A percentile compares a stretch with the other conserved stretches of the same genome.
phyloP scores from a whole-genome alignment of 2,797 vertebrate genomes.

The Rhodeus uyekii region DNA sequence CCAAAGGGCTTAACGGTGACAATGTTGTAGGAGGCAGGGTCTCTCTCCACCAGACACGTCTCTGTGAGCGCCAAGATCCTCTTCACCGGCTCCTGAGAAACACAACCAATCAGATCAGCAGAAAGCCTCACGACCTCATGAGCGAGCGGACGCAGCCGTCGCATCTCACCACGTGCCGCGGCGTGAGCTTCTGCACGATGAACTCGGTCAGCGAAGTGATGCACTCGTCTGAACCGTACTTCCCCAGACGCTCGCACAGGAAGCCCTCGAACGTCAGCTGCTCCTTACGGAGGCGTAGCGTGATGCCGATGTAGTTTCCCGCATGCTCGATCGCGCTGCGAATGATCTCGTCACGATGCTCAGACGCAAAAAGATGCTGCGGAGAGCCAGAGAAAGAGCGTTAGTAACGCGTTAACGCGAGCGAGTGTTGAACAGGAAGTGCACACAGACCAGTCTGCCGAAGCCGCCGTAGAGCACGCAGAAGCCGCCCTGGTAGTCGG shows the following conservation, averaged over 20 bases:
- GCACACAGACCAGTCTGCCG: slow-evolving; percentile 85
- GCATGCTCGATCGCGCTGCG: slow-evolving; percentile 96
- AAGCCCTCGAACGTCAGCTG: slow-evolving; percentile 89
- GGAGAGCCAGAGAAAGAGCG: neutral
- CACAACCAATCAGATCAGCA: neutral
- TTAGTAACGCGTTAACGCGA: no score
- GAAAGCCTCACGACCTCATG: neutral
- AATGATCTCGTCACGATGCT: slow-evolving; percentile 95
- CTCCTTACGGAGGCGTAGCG: slow-evolving; percentile 89
- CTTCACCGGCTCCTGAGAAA: slow-evolving; percentile 88
- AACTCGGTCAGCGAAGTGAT: slow-evolving; percentile 99
- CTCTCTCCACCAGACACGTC: slow-evolving; percentile 95
- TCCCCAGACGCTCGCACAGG: slow-evolving; percentile 89
- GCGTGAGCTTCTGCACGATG: slow-evolving; percentile 94
- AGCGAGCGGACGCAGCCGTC: neutral
- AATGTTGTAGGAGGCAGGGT: slow-evolving; percentile 97
- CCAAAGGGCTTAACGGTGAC: slow-evolving; percentile 95
- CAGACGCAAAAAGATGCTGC: slow-evolving; percentile 96
- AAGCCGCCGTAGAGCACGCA: slow-evolving; percentile 96
- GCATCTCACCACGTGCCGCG: slow-evolving; percentile 86
- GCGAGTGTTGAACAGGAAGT: no score
- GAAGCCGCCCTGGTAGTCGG: slow-evolving; percentile 96
- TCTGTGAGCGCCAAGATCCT: slow-evolving; percentile 94
- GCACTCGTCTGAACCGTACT: slow-evolving; percentile 95
- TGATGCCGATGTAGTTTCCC: slow-evolving; percentile 95